These are phyloP conservation scores for Tragelaphus imberbis DNA, from an alignment of 2,113 vertebrate species.

Conservation along the genomic window DNA sequence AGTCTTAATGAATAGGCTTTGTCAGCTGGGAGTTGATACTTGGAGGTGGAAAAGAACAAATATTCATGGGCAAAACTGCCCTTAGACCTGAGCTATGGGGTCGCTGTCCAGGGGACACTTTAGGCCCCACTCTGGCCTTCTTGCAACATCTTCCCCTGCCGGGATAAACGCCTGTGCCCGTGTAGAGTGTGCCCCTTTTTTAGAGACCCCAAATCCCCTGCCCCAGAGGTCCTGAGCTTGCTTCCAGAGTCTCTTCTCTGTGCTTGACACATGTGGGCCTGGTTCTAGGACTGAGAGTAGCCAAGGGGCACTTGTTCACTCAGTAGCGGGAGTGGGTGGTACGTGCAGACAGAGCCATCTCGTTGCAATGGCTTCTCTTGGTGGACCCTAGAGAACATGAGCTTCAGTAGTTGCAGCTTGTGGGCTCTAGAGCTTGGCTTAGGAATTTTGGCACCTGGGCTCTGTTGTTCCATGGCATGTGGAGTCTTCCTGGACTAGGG, in stretches of 20 bases:
- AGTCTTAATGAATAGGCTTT: background rate
- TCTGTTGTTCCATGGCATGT: background rate
- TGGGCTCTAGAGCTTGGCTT: background rate
- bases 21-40: background rate
- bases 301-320: background rate
- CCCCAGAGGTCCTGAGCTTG: background rate
- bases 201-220: background rate
- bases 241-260: background rate
- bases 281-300: background rate
- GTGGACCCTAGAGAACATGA: background rate
- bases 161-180: background rate
- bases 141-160: background rate
- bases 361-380: background rate
- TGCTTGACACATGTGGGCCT: background rate
- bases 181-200: background rate
- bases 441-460: background rate
- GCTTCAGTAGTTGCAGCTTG: background rate
- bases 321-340: background rate
- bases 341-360: background rate
- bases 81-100: background rate
- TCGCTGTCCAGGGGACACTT: background rate
- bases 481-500: background rate
- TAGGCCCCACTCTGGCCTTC: background rate
- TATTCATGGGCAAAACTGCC: background rate
- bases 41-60: background rate